phyloP scores from a whole-genome alignment of 2,888 invertebrate genomes.

The Camptogramma bilineatum region DNA sequence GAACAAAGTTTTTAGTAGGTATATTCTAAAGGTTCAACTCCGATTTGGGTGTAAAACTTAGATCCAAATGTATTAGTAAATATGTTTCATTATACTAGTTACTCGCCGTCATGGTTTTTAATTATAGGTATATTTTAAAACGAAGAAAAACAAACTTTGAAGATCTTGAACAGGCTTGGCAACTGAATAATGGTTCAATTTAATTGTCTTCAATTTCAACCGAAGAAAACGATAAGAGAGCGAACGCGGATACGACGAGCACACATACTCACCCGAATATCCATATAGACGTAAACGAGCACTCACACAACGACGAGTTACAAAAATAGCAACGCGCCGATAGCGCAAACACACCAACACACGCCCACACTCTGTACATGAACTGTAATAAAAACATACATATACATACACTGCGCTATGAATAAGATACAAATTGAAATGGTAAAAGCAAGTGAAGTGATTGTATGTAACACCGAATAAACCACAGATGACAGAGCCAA shows the following conservation, averaged over 20 bases:
- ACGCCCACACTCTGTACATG: constrained; percentile 80
- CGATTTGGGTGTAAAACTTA: background rate
- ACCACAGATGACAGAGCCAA: constrained; percentile 37
- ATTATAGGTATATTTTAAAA: background rate
- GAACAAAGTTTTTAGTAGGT: background rate
- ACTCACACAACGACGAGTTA: constrained; percentile 57
- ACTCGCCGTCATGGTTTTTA: background rate
- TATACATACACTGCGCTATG: constrained; percentile 68
- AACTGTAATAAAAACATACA: constrained; percentile 83
- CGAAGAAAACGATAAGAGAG: constrained; percentile 75
- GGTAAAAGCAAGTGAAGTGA: constrained; percentile 68
- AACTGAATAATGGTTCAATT: constrained; percentile 23
- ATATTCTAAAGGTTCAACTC: background rate
- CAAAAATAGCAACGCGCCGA: constrained; percentile 79
- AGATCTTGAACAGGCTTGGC: background rate
- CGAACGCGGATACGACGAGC: constrained; percentile 75
- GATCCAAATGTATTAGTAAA: too few species aligned
- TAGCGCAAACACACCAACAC: constrained; percentile 84
- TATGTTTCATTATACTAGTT: too few species aligned
- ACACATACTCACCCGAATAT: constrained; percentile 52
- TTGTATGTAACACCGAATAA: constrained; percentile 53
- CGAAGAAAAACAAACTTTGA: background rate
- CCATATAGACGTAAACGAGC: constrained; percentile 52
- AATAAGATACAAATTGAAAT: constrained; percentile 78
- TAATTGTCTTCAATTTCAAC: constrained; percentile 65